These are phyloP conservation scores for Torymus tubicola DNA, from an alignment of 2,888 invertebrate genomes.

Conservation along the genomic window DNA sequence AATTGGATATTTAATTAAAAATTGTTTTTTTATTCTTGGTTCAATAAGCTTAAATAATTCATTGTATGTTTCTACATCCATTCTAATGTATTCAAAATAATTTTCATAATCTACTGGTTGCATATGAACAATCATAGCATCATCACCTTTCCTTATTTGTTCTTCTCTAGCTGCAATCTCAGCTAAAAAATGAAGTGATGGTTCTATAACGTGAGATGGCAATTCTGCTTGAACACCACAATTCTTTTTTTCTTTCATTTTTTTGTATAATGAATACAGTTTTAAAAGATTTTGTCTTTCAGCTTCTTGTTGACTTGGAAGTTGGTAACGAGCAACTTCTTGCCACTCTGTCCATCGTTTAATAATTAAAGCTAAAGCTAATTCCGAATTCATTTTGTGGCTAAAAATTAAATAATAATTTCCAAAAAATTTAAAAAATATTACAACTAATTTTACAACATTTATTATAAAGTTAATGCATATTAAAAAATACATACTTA, in stretches of 20 bases:
- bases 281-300: conserved; percentile 31
- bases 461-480: too few species aligned
- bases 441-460: too few species aligned
- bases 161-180: background rate
- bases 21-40: conserved; percentile 49
- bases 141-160: conserved; percentile 6
- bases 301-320: conserved; percentile 36
- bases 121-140: conserved; percentile 46
- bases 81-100: conserved; percentile 54
- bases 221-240: background rate
- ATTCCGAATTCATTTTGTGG: conserved; percentile 30
- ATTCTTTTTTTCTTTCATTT: conserved; percentile 29
- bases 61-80: conserved; percentile 48
- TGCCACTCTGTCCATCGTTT: conserved; percentile 45
- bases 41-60: conserved; percentile 49
- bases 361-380: conserved; percentile 35
- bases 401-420: too few species aligned
- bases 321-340: conserved; percentile 33
- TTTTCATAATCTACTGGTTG: conserved; percentile 37
- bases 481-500: too few species aligned
- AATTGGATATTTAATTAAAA: conserved; percentile 37
- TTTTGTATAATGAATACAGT: conserved; percentile 27
- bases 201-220: background rate
- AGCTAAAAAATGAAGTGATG: too few species aligned
- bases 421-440: too few species aligned